Conservation (phyloP, 1,140 invertebrate species). For the Pseudomyrmex flavicornis region DNA sequence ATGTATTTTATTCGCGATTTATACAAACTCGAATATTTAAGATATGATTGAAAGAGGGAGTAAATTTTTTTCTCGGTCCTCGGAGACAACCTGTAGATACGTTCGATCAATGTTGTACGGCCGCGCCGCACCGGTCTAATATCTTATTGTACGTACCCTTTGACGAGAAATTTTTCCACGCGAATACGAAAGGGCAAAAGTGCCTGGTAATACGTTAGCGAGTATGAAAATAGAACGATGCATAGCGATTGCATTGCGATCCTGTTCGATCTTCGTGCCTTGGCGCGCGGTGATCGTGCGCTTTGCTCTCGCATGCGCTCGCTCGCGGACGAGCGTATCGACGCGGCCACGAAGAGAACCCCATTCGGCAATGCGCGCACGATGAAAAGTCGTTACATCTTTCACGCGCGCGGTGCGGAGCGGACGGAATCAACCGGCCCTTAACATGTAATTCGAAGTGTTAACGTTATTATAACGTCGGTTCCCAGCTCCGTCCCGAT, state of each 20-base stretch:
- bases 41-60: too few relatives aligned
- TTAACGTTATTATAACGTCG: slow-evolving; percentile 75
- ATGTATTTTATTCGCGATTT: neutral
- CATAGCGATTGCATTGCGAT: slow-evolving; percentile 46
- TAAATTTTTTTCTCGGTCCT: too few relatives aligned
- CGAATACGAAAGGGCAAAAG: slow-evolving; percentile 20
- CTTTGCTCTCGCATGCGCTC: slow-evolving; percentile 36
- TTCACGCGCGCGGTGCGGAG: slow-evolving; percentile 48
- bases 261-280: slow-evolving; percentile 21
- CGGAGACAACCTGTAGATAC: neutral
- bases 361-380: slow-evolving; percentile 53
- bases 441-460: slow-evolving; percentile 73
- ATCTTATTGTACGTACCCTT: slow-evolving; percentile 15
- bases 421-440: slow-evolving; percentile 66
- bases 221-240: slow-evolving; percentile 51
- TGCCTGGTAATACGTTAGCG: slow-evolving; percentile 30
- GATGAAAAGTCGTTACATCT: slow-evolving; percentile 68
- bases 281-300: slow-evolving; percentile 46
- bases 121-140: neutral
- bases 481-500: slow-evolving; percentile 68
- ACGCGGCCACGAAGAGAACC: slow-evolving; percentile 24
- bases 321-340: slow-evolving; percentile 47
- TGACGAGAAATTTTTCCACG: slow-evolving; percentile 17
- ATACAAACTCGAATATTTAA: neutral
- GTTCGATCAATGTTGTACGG: neutral